Base-by-base conservation (phyloP, 2,888 invertebrate species). In the Seira ritae region DNA sequence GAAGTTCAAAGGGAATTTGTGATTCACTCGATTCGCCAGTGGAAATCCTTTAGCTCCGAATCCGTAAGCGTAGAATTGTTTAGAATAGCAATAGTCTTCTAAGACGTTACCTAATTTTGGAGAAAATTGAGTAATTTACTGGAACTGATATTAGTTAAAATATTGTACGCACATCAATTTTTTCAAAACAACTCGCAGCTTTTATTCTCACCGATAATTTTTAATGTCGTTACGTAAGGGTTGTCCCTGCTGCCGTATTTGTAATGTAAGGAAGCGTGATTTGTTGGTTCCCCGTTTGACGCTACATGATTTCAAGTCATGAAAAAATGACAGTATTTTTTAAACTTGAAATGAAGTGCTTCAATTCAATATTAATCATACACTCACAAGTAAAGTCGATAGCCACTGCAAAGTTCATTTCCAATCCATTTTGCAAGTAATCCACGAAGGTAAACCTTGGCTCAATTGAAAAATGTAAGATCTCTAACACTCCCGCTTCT, bases 1-100 rank as follows among this genome's bases (percentile, higher is more conserved):
- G 66, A 91, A 90, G 89, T 92, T 92, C 91, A 90, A 46, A 0
- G 89, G 76, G 84, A 90, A 91, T 83, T 92, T 91, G 88, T 92
- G 92, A 8, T 91, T 91, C 0, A 92, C 91, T 23, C 85, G 82
- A 60, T 80, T 84, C 1, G 90, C 90, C 84, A 91, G 90, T 8
- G 91, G 91, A 22, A 91, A 91, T 50, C 92, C 87, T 88, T 91
- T 91, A 0, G 92, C 92, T 42, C 92, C 92, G 89, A 92, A 92
- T 1, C 92, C 92, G 65, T 92, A 90, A 2, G 91, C 91, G n/a
- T 92, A 92, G 87, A 92, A 92, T 80, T 91, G 86, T 84, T 92
- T 92, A 80, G 91, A 91, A 31, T 65, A 50, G 50, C 69, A 75
- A 37, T 86, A 85, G 84, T 92, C 91, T 84, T 91, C 90, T 15